Conservation (phyloP, 2,113 vertebrate species). For the Vimba vimba region DNA sequence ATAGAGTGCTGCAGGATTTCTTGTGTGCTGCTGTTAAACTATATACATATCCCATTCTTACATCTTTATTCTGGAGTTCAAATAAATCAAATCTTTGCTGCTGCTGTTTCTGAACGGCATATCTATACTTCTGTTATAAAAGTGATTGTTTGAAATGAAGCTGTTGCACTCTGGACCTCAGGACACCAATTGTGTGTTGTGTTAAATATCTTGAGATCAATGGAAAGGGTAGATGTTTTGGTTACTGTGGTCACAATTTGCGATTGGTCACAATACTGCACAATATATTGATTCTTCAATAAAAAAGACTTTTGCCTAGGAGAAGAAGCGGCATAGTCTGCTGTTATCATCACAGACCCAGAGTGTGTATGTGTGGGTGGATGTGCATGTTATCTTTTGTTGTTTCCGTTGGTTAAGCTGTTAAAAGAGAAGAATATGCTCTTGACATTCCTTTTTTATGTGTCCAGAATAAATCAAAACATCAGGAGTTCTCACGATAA, state of each 20-base stretch:
- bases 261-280: not conserved
- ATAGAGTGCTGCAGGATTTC: too few species aligned
- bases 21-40: too few species aligned
- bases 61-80: too few species aligned
- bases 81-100: too few species aligned
- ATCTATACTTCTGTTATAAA: too few species aligned
- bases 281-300: not conserved
- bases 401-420: not conserved
- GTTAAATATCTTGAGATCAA: not conserved
- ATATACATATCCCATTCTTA: too few species aligned
- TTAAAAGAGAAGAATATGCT: not conserved
- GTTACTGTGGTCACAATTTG: not conserved
- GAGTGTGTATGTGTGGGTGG: not conserved
- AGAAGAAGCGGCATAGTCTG: not conserved
- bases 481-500: not conserved
- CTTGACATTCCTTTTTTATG: not conserved
- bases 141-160: too few species aligned
- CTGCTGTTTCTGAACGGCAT: too few species aligned
- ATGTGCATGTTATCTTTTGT: conserved; percentile 1
- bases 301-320: not conserved
- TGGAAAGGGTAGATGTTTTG: not conserved
- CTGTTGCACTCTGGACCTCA: not conserved
- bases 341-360: conserved; percentile 36
- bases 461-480: not conserved
- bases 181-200: not conserved